phyloP scores from a whole-genome alignment of 2,888 invertebrate species.

The Eledona agricola region DNA sequence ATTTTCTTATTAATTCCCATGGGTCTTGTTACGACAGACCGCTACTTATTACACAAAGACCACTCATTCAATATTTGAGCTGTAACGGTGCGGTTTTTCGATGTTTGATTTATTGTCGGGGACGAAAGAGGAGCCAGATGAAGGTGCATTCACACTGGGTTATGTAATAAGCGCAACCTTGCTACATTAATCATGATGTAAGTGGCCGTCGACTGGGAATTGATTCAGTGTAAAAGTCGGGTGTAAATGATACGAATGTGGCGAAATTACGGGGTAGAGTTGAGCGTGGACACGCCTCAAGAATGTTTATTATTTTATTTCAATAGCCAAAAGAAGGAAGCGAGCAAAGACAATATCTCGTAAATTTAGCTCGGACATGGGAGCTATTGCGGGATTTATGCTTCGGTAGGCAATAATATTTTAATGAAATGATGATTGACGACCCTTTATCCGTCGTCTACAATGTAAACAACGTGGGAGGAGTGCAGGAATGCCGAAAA shows the following conservation, averaged over 20 bases:
- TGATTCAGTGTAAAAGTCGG: conserved; percentile 17
- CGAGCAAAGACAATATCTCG: conserved; percentile 23
- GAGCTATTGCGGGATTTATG: conserved; percentile 22
- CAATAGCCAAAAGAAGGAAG: conserved; percentile 27
- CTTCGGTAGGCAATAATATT: conserved; percentile 13
- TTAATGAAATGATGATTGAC: conserved; percentile 24
- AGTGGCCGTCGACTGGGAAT: conserved; percentile 22
- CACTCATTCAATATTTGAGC: conserved; percentile 14
- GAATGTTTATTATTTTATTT: conserved; percentile 28
- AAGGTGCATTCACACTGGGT: conserved; percentile 28
- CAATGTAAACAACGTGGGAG: conserved; percentile 5
- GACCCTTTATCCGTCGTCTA: background rate
- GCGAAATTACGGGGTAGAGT: conserved; percentile 21
- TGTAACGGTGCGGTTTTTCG: conserved; percentile 2
- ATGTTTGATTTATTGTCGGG: conserved; percentile 18
- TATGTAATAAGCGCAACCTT: conserved; percentile 26
- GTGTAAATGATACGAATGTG: conserved; percentile 28
- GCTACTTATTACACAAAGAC: conserved; percentile 8
- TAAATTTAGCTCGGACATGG: conserved; percentile 18
- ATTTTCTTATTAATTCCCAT: conserved; percentile 34
- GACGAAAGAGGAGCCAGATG: conserved; percentile 11
- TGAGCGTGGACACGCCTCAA: conserved; percentile 12
- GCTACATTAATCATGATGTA: conserved; percentile 23
- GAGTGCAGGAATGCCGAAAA: too few species aligned
- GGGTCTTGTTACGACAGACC: conserved; percentile 22